A percentile compares a stretch with the other conserved stretches of the same genome.
Evolutionary conservation across 2,113 vertebrate species (phyloP).

Genomic region (Thamnaconus septentrionalis): DNA sequence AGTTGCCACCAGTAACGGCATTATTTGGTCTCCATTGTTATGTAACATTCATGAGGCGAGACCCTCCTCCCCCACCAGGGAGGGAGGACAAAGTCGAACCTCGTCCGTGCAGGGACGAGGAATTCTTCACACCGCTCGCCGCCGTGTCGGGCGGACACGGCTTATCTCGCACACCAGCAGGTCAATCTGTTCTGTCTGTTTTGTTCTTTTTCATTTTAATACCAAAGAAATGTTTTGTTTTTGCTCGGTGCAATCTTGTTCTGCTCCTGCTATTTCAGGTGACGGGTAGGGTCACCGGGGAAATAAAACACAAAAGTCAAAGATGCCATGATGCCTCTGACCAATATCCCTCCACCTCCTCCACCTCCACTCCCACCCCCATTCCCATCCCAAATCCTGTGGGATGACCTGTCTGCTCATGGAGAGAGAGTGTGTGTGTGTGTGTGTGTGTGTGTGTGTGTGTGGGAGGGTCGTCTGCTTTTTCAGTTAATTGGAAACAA

Average conservation of each 20-base stretch:
- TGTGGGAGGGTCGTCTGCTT: no score
- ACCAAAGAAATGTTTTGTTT: neutral
- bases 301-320: constrained; percentile 3
- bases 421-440: no score
- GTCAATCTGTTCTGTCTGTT: neutral
- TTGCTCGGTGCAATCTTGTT: no score
- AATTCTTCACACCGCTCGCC: neutral
- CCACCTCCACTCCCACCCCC: no score
- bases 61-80: constrained; percentile 2
- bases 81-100: constrained; percentile 13
- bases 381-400: no score
- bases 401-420: no score
- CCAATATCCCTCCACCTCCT: neutral
- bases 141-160: neutral
- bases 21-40: constrained; percentile 58
- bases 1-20: constrained; percentile 44
- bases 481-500: no score
- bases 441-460: no score
- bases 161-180: constrained; percentile 1
- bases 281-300: neutral
- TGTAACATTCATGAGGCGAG: constrained; percentile 47
- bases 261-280: no score
- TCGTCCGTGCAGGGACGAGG: neutral
- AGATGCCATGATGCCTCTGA: neutral
- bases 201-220: neutral